Base-by-base conservation (phyloP, 2,888 invertebrate species). In the Phragmatobia fuliginosa region DNA sequence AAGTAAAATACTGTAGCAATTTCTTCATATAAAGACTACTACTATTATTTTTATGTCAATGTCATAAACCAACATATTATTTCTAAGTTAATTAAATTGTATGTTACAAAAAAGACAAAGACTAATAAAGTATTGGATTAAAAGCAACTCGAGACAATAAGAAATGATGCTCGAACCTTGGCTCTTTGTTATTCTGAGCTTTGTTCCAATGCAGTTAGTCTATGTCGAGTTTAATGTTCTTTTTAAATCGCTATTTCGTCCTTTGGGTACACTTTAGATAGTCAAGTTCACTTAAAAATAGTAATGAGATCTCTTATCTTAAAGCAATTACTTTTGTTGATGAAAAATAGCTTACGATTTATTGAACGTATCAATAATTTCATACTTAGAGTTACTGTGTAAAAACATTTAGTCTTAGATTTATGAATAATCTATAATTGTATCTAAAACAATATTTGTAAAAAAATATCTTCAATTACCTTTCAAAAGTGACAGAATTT, bases 121-220 rank as follows among this genome's bases (percentile, higher is more conserved):
- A n/a, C 45, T 1, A n/a, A 49, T 49, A 49, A 49, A 49, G n/a
- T 49, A 8, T 49, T n/a, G 45, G 21, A 49, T 49, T 49, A 49
- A 49, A 49, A 49, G 8, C 8, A 49, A 49, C 45, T 45, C 45
- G n/a, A 49, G 45, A 49, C 21, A n/a, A 49, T n/a, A 49, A 49
- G 21, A n/a, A 49, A 49, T n/a, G 45, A 49, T 49, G 21, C n/a
- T n/a, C n/a, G 45, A n/a, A n/a, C 10, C 21, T 21, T 8, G 6
- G n/a, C 38, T 49, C 45, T 49, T n/a, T 49, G 45, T 49, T 49
- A 49, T n/a, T 49, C 45, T n/a, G n/a, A 49, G 45, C 45, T 49
- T 8, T 7, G 21, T 49, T 8, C 21, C 45, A 49, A 49, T 49
- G 45, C 45, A n/a, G 8, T 49, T 10, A n/a, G 21, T 49, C 45